Conservation (phyloP, 1,140 invertebrate species). For the Drosophila sp. region DNA sequence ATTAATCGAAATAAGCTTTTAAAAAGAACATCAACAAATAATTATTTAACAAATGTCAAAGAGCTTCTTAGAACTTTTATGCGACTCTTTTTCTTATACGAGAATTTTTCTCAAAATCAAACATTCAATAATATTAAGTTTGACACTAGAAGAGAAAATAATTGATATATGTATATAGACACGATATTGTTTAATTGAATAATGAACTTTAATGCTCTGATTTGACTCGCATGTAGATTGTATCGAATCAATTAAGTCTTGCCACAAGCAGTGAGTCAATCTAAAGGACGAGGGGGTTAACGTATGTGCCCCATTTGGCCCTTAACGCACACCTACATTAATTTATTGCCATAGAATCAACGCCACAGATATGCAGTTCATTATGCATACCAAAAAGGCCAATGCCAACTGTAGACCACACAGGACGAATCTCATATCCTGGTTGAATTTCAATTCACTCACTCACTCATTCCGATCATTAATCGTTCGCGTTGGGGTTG, state of each 20-base stretch:
- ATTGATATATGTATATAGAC: too few species aligned
- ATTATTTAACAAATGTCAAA: too few species aligned
- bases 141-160: too few species aligned
- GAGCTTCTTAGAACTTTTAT: too few species aligned
- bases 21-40: too few species aligned
- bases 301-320: conserved; percentile 22
- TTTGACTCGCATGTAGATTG: too few species aligned
- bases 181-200: too few species aligned
- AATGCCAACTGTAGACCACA: not conserved
- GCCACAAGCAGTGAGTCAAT: not conserved
- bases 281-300: conserved; percentile 8
- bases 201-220: too few species aligned
- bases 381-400: conserved; percentile 56
- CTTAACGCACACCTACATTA: conserved; percentile 45
- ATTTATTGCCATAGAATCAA: conserved; percentile 57
- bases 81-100: too few species aligned
- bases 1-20: too few species aligned
- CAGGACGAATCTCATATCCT: conserved; percentile 8
- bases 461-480: conserved; percentile 43
- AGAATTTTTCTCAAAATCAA: too few species aligned
- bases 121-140: too few species aligned
- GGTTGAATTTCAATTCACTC: conserved; percentile 41
- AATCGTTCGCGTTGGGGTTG: conserved; percentile 54
- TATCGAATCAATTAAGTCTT: not conserved
- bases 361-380: conserved; percentile 39